Evolutionary conservation across 2,797 vertebrate species (phyloP).

Genomic region (Crenuchus spilurus): DNA sequence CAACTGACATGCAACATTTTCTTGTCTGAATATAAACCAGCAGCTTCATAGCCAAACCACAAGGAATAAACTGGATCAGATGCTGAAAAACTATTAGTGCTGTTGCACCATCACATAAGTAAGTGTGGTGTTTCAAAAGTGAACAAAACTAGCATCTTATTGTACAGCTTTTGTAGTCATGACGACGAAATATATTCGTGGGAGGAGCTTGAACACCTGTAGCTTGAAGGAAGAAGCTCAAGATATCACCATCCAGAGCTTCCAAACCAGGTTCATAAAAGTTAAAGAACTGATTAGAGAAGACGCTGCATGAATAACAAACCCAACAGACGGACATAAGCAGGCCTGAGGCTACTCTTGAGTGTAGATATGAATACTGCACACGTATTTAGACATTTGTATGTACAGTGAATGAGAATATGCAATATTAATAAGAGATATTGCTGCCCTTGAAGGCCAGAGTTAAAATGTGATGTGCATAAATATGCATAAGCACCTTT

Average conservation of each 20-base stretch:
- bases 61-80: too few species aligned
- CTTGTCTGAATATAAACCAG: too few species aligned
- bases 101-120: too few species aligned
- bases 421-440: conserved; percentile 1
- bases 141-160: too few species aligned
- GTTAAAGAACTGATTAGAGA: background rate
- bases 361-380: background rate
- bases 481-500: background rate
- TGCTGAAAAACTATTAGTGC: too few species aligned
- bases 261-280: background rate
- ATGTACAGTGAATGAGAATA: conserved; percentile 1
- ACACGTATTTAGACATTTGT: background rate
- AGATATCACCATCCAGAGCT: background rate
- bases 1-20: too few species aligned
- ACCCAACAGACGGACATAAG: background rate
- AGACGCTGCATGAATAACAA: too few species aligned
- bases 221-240: background rate
- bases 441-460: background rate
- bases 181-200: background rate
- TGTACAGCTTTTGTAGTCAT: too few species aligned
- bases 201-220: background rate
- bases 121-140: too few species aligned
- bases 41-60: too few species aligned
- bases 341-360: background rate
- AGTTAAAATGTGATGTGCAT: background rate